Conservation (phyloP, 2,797 vertebrate genomes). For the Lithobates sylvaticus region DNA sequence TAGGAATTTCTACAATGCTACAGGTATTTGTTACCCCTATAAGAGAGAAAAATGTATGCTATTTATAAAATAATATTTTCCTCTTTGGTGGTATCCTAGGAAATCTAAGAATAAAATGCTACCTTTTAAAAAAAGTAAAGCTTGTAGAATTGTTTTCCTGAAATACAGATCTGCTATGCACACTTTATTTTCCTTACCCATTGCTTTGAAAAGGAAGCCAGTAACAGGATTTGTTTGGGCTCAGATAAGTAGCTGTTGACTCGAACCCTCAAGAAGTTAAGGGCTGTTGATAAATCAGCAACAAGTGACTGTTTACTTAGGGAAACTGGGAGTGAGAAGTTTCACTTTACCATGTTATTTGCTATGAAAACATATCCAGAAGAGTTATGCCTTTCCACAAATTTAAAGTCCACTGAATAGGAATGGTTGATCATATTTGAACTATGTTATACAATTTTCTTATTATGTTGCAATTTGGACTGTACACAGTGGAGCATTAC, state of each 20-base stretch:
- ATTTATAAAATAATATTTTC: neutral
- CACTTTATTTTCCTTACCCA: conserved; percentile 50
- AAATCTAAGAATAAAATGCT: conserved; percentile 6
- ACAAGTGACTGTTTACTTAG: conserved; percentile 61
- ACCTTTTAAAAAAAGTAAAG: neutral
- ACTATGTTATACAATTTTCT: no score
- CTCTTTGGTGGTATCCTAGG: neutral
- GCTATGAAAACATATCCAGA: conserved; percentile 43
- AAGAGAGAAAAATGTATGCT: neutral
- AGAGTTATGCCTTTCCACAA: conserved; percentile 31
- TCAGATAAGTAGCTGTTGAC: conserved; percentile 54
- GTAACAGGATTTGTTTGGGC: conserved; percentile 51
- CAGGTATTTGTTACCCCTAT: neutral
- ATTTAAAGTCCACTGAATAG: neutral
- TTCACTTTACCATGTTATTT: conserved; percentile 57
- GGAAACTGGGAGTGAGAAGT: conserved; percentile 54
- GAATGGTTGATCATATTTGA: no score
- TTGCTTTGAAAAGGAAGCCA: conserved; percentile 52
- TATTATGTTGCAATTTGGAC: no score
- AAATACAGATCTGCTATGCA: conserved; percentile 46
- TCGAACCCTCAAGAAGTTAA: conserved; percentile 47
- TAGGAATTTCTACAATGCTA: neutral
- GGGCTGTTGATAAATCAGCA: conserved; percentile 60
- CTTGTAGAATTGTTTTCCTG: conserved; percentile 9
- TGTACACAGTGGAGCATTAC: no score